Evolutionary conservation across 2,888 invertebrate species (phyloP), one percentile per base, ranked within the genome.

Genomic region (Caenorhabditis sulstoni): DNA sequence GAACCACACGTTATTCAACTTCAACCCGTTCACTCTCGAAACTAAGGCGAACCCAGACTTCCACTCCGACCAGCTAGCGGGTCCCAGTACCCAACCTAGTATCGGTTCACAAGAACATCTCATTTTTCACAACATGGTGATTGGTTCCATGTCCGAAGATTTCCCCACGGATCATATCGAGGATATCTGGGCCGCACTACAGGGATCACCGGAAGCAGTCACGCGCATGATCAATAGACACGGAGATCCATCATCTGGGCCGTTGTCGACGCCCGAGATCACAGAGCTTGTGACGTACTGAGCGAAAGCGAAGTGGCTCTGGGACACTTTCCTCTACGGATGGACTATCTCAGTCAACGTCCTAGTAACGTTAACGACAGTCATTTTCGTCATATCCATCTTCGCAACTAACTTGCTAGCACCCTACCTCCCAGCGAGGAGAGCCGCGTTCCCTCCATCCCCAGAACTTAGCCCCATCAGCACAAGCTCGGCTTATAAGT

Each of bases 21-120:
- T 64, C n/a, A 53, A 64, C 64, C 64, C 64, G 7, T 41, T 53
- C 22, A 41, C 64, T n/a, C n/a, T n/a, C n/a, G n/a, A n/a, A n/a
- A n/a, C n/a, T n/a, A n/a, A n/a, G 9, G 3, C 22, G 9, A 52
- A 22, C 14, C 2, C 3, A 8, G 20, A 52, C 16, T 64, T 64
- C n/a, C 50, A 39, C 22, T 49, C 59, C 29, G 4, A 29, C 4
- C 29, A 29, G 16, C 1, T 22, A n/a, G n/a, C n/a, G n/a, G n/a
- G n/a, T n/a, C n/a, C n/a, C n/a, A n/a, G n/a, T 9, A 1, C 14
- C 20, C 5, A n/a, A 9, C n/a, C n/a, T n/a, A n/a, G n/a, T n/a
- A 23, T 53, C 16, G 35, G 1, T 29, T 11, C 29, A 8, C 49
- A 29, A 3, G 23, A 37, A 22, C 67, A 44, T 2, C 12, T 23